Base-by-base conservation (phyloP, 2,797 vertebrate species). In the Labroides dimidiatus region DNA sequence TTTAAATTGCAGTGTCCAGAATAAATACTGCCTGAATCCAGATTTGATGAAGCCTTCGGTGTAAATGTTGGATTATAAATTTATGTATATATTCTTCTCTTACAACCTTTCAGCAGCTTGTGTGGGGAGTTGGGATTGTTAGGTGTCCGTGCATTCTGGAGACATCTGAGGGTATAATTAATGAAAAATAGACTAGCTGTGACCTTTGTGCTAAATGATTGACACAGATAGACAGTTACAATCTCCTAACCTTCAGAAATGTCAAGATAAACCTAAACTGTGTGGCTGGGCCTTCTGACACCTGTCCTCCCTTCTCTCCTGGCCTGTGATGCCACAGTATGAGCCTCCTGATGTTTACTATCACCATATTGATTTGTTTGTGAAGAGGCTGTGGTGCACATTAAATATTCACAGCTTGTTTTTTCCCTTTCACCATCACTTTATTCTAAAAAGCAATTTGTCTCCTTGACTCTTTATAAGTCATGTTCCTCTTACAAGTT, bases 241-340 rank as follows among this genome's bases (percentile, higher is more conserved):
- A 93, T 92, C 90, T 86, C 86, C 89, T 94, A 94, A 95, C 93
- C 94, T 94, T 94, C 93, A 92, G 68, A 94, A 93, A 94, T 93
- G 93, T 93, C 91, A 94, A 80, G 81, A 84, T 77, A 70, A 86
- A 73, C 87, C 91, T 86, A 83, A 90, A 92, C 89, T 87, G 64
- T 84, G 82, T 88, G 90, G 75, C 84, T 77, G 53, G 77, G 57
- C 72, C 75, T 20, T 23, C 78, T 87, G 87, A 92, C 89, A 90
- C 91, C 88, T 88, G 86, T 90, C 87, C 87, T 85, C 75, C 75
- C 77, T 65, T 49, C 72, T 73, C 59, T 70, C 70, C 42, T 10
- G 10, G 62, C 57, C 73, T 55, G 69, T 72, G 14, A 39, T 63
- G 86, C 87, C 88, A 88, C 91, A 86, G 78, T 73, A 54, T 69